Evolutionary conservation across 53 echinoderm and acorn worm genomes (phyloP).

Genomic region (Zoroaster sp.): DNA sequence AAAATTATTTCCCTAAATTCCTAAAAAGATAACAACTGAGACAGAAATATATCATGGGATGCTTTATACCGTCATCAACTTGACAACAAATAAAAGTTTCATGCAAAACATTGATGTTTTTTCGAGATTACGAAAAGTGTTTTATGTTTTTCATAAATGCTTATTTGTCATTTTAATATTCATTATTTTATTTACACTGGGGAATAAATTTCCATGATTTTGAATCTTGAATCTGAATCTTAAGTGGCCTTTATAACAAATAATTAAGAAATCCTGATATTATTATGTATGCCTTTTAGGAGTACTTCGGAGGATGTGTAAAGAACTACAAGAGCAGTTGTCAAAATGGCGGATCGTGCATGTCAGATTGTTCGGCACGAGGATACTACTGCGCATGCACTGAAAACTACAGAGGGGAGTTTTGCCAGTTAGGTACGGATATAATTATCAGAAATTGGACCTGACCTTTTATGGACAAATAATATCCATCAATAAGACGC

Average conservation of each 20-base stretch:
- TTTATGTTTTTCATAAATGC: too few species aligned
- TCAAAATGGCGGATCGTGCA: slow-evolving; percentile 70
- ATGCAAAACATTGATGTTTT: too few species aligned
- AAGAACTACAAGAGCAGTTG: slow-evolving; percentile 36
- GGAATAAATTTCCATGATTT: not conserved
- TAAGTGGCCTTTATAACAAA: not conserved
- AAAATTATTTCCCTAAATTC: too few species aligned
- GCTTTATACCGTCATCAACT: too few species aligned
- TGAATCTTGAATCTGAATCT: not conserved
- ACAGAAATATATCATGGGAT: too few species aligned
- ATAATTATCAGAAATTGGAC: not conserved
- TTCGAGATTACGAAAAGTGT: too few species aligned
- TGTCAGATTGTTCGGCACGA: slow-evolving; percentile 55
- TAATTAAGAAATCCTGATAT: not conserved
- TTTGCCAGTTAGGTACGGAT: slow-evolving; percentile 62
- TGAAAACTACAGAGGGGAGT: slow-evolving; percentile 59
- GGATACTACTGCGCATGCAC: slow-evolving; percentile 75
- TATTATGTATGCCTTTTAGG: not conserved
- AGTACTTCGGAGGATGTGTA: not conserved
- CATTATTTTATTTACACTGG: too few species aligned
- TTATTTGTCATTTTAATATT: too few species aligned
- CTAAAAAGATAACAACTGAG: too few species aligned
- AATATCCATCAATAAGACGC: not conserved
- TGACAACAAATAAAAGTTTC: too few species aligned
- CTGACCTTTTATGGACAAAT: not conserved